Conservation (phyloP, 1,140 invertebrate genomes). For the Tetramorium simillimum region DNA sequence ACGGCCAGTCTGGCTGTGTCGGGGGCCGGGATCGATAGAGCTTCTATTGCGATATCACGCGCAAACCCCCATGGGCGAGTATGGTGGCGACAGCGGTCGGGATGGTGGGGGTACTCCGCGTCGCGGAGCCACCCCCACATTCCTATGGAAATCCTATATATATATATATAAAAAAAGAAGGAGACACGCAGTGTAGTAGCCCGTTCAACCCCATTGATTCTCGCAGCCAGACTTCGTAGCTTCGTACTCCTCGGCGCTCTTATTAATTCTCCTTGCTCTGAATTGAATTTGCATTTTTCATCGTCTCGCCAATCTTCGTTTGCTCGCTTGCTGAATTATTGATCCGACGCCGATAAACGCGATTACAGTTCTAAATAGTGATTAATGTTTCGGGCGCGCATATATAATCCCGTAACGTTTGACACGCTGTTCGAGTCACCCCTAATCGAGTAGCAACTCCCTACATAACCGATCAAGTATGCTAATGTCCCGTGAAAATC, state of each 20-base stretch:
- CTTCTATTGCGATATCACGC: slow-evolving; percentile 82
- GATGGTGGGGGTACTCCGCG: slow-evolving; percentile 36
- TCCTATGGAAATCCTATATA: slow-evolving; percentile 72
- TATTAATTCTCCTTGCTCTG: not conserved
- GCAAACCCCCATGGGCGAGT: slow-evolving; percentile 79
- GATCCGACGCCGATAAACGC: not conserved
- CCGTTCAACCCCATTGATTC: slow-evolving; percentile 53
- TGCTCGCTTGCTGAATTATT: not conserved
- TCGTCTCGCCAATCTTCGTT: not conserved
- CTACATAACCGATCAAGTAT: slow-evolving; percentile 68
- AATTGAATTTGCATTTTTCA: not conserved
- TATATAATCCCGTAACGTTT: slow-evolving; percentile 6
- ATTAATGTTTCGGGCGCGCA: slow-evolving; percentile 15
- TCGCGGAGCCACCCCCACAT: slow-evolving; percentile 38
- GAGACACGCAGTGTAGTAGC: not conserved
- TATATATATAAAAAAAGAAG: not conserved
- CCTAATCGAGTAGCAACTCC: slow-evolving; percentile 57
- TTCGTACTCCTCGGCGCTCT: not conserved
- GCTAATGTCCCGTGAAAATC: slow-evolving; percentile 69
- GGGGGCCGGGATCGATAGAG: slow-evolving; percentile 81
- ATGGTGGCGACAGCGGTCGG: slow-evolving; percentile 58
- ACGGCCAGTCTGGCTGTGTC: slow-evolving; percentile 78
- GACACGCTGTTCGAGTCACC: slow-evolving; percentile 39
- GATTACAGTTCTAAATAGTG: not conserved
- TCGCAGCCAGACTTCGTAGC: not conserved